Evolutionary conservation across 2,113 vertebrate genomes (phyloP).

Genomic region (Micronycteris hirsuta): DNA sequence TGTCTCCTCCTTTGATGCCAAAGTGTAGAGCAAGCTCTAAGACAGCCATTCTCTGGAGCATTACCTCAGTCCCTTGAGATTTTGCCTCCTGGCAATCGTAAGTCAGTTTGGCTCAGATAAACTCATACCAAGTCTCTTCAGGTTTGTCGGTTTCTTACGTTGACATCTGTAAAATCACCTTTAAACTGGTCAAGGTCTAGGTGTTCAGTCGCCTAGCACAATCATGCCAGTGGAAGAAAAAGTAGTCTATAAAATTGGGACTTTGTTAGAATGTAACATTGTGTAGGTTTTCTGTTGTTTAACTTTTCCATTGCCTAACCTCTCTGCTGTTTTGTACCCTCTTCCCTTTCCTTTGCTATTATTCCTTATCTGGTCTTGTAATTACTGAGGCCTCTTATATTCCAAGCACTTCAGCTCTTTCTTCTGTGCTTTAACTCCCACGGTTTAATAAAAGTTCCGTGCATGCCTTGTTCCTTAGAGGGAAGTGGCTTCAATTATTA

Average conservation of each 20-base stretch:
- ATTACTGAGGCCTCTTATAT: not conserved
- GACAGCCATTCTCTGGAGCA: not conserved
- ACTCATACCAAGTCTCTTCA: not conserved
- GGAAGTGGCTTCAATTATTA: conserved; percentile 46
- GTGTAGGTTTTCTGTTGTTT: not conserved
- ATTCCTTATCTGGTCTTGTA: not conserved
- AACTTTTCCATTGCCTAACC: not conserved
- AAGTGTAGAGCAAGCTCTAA: not conserved
- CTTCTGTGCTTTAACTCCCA: not conserved
- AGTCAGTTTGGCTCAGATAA: not conserved
- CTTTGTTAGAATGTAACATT: not conserved
- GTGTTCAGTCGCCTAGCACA: not conserved
- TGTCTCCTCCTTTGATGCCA: not conserved
- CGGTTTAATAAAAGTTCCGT: not conserved
- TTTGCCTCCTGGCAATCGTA: not conserved
- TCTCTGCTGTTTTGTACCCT: not conserved
- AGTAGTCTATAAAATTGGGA: not conserved
- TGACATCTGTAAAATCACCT: not conserved
- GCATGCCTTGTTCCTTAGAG: not conserved
- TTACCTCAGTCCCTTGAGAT: not conserved
- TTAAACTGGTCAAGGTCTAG: not conserved
- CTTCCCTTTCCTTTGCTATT: not conserved
- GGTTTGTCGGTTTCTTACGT: not conserved
- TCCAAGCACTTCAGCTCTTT: not conserved
- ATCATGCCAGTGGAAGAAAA: not conserved